Conservation (phyloP, 2,797 vertebrate genomes). For the Arnoldichthys spilopterus region DNA sequence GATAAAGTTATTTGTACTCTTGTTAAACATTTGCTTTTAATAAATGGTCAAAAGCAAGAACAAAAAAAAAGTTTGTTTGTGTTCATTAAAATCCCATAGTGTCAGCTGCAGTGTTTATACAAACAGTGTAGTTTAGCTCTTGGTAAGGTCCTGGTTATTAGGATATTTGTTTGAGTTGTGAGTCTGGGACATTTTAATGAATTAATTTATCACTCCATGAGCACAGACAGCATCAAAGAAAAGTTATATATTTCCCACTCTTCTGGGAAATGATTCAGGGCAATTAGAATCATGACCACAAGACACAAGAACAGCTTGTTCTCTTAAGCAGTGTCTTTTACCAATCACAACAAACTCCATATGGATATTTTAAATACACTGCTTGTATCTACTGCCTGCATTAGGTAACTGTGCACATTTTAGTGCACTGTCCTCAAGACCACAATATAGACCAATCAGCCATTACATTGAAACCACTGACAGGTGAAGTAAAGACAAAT, state of each 20-base stretch:
- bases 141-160: background rate
- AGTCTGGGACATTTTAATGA: background rate
- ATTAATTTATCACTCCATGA: background rate
- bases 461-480: no score
- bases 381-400: background rate
- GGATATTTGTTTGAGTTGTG: background rate
- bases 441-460: no score
- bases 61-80: background rate
- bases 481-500: no score
- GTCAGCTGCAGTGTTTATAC: background rate
- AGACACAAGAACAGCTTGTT: background rate
- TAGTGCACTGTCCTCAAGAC: background rate
- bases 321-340: background rate
- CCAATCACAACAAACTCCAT: background rate
- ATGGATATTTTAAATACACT: background rate
- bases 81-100: background rate
- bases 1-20: background rate
- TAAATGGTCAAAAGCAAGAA: conserved; percentile 31
- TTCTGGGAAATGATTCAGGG: background rate
- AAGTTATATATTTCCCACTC: background rate
- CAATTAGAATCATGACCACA: background rate
- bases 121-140: background rate
- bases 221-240: background rate
- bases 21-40: conserved; percentile 6
- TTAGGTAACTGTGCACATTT: background rate